Evolutionary conservation across 2,113 vertebrate species (phyloP).

Genomic region (Willisornis vidua): DNA sequence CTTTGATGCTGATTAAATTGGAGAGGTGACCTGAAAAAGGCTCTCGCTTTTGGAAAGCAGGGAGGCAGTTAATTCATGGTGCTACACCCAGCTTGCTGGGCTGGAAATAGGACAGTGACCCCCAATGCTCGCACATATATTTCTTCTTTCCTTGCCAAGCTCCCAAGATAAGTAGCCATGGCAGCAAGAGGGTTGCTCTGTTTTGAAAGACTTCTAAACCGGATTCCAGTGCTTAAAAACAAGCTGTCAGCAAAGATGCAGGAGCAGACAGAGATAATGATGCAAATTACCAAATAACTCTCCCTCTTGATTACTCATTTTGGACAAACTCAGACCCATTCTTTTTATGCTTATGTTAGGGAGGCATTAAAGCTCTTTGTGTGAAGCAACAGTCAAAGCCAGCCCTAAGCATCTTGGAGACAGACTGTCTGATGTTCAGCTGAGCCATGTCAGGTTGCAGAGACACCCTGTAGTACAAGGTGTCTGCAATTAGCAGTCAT

Average conservation of each 20-base stretch:
- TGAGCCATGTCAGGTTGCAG: background rate
- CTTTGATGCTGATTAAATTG: background rate
- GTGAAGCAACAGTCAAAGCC: background rate
- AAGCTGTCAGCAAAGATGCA: constrained; percentile 14
- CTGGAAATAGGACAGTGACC: background rate
- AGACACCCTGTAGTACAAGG: background rate
- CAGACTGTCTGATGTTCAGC: background rate
- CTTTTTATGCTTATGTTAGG: background rate
- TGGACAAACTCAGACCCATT: background rate
- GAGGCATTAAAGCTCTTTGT: background rate
- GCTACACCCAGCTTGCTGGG: background rate
- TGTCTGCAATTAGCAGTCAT: background rate
- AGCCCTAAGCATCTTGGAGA: background rate
- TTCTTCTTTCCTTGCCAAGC: background rate
- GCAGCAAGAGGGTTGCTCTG: background rate
- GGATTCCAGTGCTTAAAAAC: background rate
- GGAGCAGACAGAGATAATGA: background rate
- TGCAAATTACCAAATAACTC: background rate
- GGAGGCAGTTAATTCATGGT: background rate
- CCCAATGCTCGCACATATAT: background rate
- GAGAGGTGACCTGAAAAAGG: background rate
- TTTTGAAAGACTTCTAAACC: background rate
- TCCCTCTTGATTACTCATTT: background rate
- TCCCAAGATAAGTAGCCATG: background rate
- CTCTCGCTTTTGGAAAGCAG: background rate